These are phyloP conservation scores for Athalia cordata DNA, from an alignment of 2,888 invertebrate species.

Conservation along the genomic window DNA sequence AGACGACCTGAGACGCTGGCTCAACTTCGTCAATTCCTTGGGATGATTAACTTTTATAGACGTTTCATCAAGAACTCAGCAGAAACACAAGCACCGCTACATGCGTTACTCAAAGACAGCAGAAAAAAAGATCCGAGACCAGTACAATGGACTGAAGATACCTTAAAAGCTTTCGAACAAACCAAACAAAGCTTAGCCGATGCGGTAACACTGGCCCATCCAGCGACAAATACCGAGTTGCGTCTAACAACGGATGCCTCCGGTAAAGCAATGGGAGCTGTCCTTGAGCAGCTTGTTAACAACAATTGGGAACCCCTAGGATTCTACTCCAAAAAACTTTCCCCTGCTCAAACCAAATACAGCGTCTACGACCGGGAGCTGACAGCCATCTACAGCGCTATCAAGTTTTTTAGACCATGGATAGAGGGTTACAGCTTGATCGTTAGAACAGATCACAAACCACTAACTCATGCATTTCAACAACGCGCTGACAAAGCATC, in stretches of 20 bases:
- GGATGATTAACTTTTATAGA: conserved; percentile 42
- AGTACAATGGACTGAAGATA: not conserved
- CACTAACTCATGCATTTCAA: conserved; percentile 44
- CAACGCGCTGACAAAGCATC: conserved; percentile 43
- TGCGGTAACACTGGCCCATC: not conserved
- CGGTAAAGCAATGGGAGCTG: conserved; percentile 41
- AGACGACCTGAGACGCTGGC: conserved; percentile 16
- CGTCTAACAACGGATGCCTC: conserved; percentile 46
- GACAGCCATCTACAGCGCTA: conserved; percentile 44
- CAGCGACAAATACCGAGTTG: conserved; percentile 31
- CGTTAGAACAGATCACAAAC: conserved; percentile 48
- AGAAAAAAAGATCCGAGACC: conserved; percentile 38
- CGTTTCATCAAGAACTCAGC: conserved; percentile 39
- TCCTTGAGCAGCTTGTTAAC: conserved; percentile 44
- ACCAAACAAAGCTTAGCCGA: conserved; percentile 41
- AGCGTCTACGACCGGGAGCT: conserved; percentile 54
- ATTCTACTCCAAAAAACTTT: conserved; percentile 47
- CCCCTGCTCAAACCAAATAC: conserved; percentile 51
- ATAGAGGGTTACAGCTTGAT: conserved; percentile 46
- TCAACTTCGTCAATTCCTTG: conserved; percentile 41
- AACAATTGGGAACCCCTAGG: conserved; percentile 46
- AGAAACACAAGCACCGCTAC: conserved; percentile 35
- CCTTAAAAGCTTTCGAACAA: conserved; percentile 33
- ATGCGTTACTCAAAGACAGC: conserved; percentile 18
- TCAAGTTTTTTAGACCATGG: conserved; percentile 46